A percentile compares a stretch with the other conserved stretches of the same genome.
phyloP scores from a whole-genome alignment of 2,113 vertebrate genomes.

The Cyprinodon variegatus region DNA sequence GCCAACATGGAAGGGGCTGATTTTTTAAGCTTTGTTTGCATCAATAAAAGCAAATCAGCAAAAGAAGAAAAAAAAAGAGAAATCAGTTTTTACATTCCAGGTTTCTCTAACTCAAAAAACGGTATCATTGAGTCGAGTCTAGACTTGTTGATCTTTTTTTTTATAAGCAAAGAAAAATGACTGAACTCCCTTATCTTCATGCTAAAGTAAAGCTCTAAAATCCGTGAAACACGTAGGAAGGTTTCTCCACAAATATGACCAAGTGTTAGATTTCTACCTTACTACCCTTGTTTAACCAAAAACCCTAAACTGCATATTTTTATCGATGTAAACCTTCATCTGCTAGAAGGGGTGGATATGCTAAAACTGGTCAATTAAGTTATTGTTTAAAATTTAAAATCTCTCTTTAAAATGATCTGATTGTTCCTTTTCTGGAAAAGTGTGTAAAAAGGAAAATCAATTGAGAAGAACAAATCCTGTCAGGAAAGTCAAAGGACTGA shows the following conservation, averaged over 20 bases:
- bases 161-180: background rate
- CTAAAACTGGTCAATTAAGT: background rate
- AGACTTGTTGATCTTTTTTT: conserved; percentile 37
- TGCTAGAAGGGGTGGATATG: background rate
- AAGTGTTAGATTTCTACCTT: background rate
- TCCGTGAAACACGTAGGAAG: background rate
- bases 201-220: background rate
- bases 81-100: conserved; percentile 46
- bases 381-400: background rate
- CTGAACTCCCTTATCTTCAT: conserved; percentile 2
- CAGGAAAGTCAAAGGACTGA: background rate
- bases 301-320: background rate
- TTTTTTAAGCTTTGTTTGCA: conserved; percentile 36
- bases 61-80: conserved; percentile 6
- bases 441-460: background rate
- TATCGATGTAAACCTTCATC: background rate
- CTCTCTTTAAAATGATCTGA: background rate
- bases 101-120: conserved; percentile 26
- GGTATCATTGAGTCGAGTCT: conserved; percentile 22
- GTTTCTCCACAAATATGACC: background rate
- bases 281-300: background rate
- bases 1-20: conserved; percentile 3
- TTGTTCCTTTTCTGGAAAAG: background rate
- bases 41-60: conserved; percentile 17
- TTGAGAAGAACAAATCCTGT: background rate